phyloP scores from a whole-genome alignment of 1,140 invertebrate species.

The Drosophila equinoxialis region DNA sequence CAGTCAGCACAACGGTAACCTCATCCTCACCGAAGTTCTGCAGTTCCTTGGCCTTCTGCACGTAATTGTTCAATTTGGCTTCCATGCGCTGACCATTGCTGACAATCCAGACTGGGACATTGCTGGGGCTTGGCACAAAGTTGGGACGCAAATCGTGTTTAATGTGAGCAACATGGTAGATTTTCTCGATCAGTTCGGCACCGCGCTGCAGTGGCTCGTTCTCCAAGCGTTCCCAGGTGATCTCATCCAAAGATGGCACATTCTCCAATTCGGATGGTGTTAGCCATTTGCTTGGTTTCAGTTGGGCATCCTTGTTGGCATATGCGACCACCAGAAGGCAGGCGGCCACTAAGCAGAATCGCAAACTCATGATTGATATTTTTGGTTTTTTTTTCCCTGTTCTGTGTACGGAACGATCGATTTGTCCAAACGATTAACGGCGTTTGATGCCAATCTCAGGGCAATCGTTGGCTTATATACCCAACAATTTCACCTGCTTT shows the following conservation, averaged over 20 bases:
- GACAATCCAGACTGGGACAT: conserved; percentile 70
- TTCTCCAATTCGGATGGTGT: conserved; percentile 57
- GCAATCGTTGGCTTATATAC: conserved; percentile 46
- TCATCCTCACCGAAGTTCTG: conserved; percentile 69
- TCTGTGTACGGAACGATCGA: conserved; percentile 15
- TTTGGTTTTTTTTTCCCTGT: background rate
- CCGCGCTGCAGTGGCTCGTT: conserved; percentile 65
- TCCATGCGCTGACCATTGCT: conserved; percentile 68
- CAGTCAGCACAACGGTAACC: conserved; percentile 75
- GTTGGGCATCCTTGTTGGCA: conserved; percentile 53
- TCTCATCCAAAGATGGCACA: conserved; percentile 69
- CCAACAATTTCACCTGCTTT: conserved; percentile 6
- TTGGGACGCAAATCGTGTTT: conserved; percentile 63
- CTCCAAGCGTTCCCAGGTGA: conserved; percentile 68
- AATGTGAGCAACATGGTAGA: conserved; percentile 72
- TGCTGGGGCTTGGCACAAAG: conserved; percentile 74
- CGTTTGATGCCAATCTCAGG: conserved; percentile 57
- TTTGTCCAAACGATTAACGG: conserved; percentile 64
- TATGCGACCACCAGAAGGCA: conserved; percentile 58
- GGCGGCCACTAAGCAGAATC: conserved; percentile 64
- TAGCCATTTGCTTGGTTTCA: conserved; percentile 74
- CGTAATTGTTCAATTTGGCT: conserved; percentile 70
- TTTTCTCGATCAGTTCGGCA: conserved; percentile 60
- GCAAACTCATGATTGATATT: conserved; percentile 55
- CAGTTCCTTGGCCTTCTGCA: conserved; percentile 51